phyloP scores from a whole-genome alignment of 2,797 vertebrate genomes.

The Pteropus rufus region DNA sequence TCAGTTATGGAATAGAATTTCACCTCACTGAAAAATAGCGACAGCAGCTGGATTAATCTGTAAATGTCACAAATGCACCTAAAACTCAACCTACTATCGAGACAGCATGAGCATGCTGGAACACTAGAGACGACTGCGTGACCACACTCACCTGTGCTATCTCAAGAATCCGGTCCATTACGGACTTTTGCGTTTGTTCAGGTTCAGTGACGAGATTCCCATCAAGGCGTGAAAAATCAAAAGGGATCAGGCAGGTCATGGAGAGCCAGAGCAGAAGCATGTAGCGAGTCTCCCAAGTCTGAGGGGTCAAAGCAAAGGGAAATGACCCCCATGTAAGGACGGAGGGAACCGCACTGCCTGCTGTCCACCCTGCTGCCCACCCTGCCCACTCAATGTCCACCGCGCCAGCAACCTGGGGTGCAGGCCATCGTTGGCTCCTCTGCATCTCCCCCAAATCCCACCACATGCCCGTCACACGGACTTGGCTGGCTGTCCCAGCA shows the following conservation, averaged over 20 bases:
- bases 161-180: slow-evolving; percentile 92
- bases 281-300: slow-evolving; percentile 98
- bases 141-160: slow-evolving; percentile 87
- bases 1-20: neutral
- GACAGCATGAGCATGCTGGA: neutral
- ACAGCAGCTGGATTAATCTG: neutral
- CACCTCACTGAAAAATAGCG: neutral
- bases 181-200: slow-evolving; percentile 80
- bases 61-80: no score
- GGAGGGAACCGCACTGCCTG: neutral
- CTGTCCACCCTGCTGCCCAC: fast-evolving
- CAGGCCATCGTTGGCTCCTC: fast-evolving
- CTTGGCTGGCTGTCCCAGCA: neutral
- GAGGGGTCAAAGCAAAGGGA: neutral
- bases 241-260: slow-evolving; percentile 96
- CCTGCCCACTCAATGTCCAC: neutral
- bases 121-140: fast-evolving
- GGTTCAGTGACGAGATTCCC: slow-evolving; percentile 82
- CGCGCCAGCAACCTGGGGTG: fast-evolving
- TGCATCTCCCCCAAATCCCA: neutral
- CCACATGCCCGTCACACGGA: neutral
- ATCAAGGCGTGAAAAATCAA: slow-evolving; percentile 94
- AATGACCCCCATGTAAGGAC: neutral
- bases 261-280: slow-evolving; percentile 96
- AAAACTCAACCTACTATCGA: neutral